Evolutionary conservation across 2,113 vertebrate genomes (phyloP), one percentile per base, ranked within the genome.

Genomic region (Galbula dea): DNA sequence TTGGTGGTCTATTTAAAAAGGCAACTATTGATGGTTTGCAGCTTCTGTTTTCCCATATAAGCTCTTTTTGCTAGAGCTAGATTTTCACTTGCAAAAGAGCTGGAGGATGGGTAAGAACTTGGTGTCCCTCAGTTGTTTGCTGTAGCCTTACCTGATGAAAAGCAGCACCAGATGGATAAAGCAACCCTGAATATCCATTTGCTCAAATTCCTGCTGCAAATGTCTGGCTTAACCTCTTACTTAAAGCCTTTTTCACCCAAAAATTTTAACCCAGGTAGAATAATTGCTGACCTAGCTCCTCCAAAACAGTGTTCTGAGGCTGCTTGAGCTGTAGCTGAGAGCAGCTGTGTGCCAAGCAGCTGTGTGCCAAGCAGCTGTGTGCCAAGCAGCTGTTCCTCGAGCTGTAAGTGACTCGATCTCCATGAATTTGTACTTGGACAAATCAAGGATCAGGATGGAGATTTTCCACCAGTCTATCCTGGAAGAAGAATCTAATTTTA

Each of bases 361-460:
- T 20, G 57, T 8, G n/a, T n/a, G n/a, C n/a, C n/a, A n/a, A 63
- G 32, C 8, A 1, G n/a, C 39, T 27, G 30, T 2, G 0, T 23
- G 63, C 46, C 62, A 41, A 48, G 27, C 49, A 58, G 61, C 39
- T 20, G 57, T 8, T 75, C 41, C 51, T 37, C 2, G 2, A 67
- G 16, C n/a, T 54, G 22, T 15, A 27, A 32, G 34, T 34, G n/a
- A 54, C 24, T 49, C 27, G 4, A 45, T 17, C 43, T 68, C 55
- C 43, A 39, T 26, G 55, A 32, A 36, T 77, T 54, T 52, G 3
- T 79, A 62, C 12, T 27, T 22, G 39, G 61, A 65, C 32, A 82
- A 91, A 82, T 36, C 51, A 57, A 45, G 39, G 55, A 69, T 29
- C 34, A 61, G 22, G 12, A 45, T n/a, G 20, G 45, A 81, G 29